Conservation (phyloP, 2,888 invertebrate genomes). For the Molanna angustata region DNA sequence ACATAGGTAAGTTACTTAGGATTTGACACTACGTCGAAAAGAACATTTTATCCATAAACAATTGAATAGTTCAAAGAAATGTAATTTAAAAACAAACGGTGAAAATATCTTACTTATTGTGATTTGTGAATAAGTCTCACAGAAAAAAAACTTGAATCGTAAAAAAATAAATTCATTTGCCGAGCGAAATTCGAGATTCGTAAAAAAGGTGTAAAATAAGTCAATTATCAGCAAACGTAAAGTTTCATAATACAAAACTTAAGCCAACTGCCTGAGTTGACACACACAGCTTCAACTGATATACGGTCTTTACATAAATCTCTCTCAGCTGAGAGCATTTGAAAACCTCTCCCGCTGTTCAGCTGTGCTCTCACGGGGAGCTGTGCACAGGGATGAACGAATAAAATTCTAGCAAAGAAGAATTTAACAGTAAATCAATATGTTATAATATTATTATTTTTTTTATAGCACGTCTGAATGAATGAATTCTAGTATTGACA, state of each 20-base stretch:
- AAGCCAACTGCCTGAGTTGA: slow-evolving; percentile 22
- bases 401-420: too few relatives aligned
- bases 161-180: background rate
- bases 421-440: too few relatives aligned
- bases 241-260: slow-evolving; percentile 13
- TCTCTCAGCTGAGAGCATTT: slow-evolving; percentile 28
- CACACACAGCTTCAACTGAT: slow-evolving; percentile 25
- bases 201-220: slow-evolving; percentile 8
- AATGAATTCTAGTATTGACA: too few relatives aligned
- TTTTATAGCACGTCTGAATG: too few relatives aligned
- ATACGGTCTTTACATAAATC: slow-evolving; percentile 29
- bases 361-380: background rate
- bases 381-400: background rate
- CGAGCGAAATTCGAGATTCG: slow-evolving; percentile 4
- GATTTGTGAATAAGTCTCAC: too few relatives aligned
- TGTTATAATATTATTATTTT: too few relatives aligned
- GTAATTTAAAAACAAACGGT: too few relatives aligned
- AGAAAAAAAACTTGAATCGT: slow-evolving; percentile 3
- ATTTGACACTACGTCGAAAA: too few relatives aligned
- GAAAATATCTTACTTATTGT: too few relatives aligned
- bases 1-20: too few relatives aligned
- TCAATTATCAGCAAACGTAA: slow-evolving; percentile 26
- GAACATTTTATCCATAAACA: too few relatives aligned
- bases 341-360: slow-evolving; percentile 16
- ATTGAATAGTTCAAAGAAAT: too few relatives aligned